Evolutionary conservation across 2,888 invertebrate species (phyloP), one percentile per base, ranked within the genome.

Genomic region (Steinernema hermaphroditum): DNA sequence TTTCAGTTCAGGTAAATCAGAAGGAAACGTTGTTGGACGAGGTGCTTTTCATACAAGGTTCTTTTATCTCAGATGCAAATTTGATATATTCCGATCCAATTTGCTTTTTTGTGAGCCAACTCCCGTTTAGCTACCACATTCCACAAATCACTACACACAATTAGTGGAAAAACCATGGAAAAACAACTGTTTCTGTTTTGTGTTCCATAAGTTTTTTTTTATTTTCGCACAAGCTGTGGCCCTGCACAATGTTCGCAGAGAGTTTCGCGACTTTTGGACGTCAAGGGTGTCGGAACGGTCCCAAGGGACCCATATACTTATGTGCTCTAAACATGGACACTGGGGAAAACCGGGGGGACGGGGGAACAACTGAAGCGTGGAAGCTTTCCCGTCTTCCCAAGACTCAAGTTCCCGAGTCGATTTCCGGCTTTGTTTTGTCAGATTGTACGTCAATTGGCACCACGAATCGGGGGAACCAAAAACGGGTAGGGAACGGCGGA

Each of bases 251-350:
- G 32, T 62, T 62, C 27, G 62, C 29, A 62, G 16, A 32, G 27
- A 62, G 27, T 27, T 29, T 29, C 27, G 62, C 62, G 14, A 27
- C 8, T 62, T 19, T 16, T 32, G 29, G 6, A 6, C 46, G 22
- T 19, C 46, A 19, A 46, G 62, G 16, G 32, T 62, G 27, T 62
- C 12, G 16, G 62, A 32, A 46, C 6, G n/a, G 32, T 62, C 62
- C 62, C 62, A 9, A 29, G 62, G 29, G 62, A 62, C 2, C 32
- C 62, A 62, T 62, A 62, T 62, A 62, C 62, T 62, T 62, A 62
- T 62, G 62, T 62, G 62, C 62, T 29, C 34, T 62, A 62, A 62
- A 62, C 62, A 62, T 16, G 62, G 32, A 62, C 62, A 32, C 62
- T 12, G 27, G 8, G 54, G 6, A n/a, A n/a, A n/a, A n/a, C n/a